Conservation (phyloP, 2,888 invertebrate genomes). For the Balanococcus diminutus region DNA sequence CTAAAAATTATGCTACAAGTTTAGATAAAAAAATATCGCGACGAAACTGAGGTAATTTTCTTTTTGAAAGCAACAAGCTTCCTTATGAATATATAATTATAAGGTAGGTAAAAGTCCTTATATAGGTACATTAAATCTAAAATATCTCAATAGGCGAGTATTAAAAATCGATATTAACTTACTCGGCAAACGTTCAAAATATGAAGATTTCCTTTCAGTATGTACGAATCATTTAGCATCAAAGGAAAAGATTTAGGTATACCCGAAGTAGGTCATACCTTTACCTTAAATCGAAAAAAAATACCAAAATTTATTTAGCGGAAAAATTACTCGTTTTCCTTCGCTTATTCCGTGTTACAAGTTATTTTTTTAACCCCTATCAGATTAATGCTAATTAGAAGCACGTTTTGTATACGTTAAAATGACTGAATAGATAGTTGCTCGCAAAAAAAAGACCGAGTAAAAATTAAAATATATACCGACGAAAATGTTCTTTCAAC, state of each 20-base stretch:
- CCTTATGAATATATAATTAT: not conserved
- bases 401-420: not conserved
- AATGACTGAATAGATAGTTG: too few species aligned
- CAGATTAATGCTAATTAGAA: not conserved
- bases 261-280: not conserved
- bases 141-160: not conserved
- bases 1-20: not conserved
- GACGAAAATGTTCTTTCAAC: too few species aligned
- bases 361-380: not conserved
- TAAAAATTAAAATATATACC: too few species aligned
- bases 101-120: too few species aligned
- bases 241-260: not conserved
- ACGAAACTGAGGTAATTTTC: not conserved
- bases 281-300: not conserved
- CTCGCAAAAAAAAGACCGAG: too few species aligned
- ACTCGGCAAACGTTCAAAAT: slow-evolving; percentile 21
- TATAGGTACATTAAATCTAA: not conserved
- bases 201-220: not conserved
- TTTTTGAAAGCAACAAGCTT: not conserved
- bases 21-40: not conserved
- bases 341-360: not conserved
- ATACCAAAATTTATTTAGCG: slow-evolving; percentile 25
- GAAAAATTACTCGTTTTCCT: not conserved
- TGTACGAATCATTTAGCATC: not conserved
- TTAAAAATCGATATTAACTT: not conserved